Conservation (phyloP, 2,113 vertebrate species). For the Mustelus asterias region DNA sequence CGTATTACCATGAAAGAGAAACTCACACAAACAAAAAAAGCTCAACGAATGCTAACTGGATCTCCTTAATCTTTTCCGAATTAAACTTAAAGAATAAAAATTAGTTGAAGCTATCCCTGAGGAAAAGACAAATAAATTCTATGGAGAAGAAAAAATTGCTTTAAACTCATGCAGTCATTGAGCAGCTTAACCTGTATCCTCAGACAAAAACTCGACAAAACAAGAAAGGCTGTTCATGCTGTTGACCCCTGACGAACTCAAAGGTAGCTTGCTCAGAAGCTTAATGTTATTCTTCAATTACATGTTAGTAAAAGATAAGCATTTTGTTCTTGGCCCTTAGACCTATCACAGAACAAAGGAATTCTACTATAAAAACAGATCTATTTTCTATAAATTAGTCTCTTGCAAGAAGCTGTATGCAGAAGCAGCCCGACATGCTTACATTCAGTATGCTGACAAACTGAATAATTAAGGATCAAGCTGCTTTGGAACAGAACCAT, state of each 20-base stretch:
- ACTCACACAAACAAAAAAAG: background rate
- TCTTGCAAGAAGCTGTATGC: background rate
- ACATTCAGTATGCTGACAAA: background rate
- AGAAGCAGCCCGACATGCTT: background rate
- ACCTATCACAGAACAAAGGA: background rate
- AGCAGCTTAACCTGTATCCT: background rate
- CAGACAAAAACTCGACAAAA: background rate
- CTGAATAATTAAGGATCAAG: constrained; percentile 11
- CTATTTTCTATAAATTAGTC: background rate
- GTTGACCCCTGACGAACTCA: background rate
- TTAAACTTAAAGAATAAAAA: background rate
- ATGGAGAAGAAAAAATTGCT: background rate
- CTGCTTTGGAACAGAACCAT: background rate
- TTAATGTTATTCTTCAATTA: background rate
- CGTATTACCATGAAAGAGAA: background rate
- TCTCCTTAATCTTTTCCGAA: background rate
- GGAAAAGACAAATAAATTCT: background rate
- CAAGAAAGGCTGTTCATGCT: background rate
- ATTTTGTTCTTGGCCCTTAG: background rate
- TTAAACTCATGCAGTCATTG: background rate
- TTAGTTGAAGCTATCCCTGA: background rate
- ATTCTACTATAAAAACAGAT: background rate
- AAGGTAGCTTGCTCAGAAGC: background rate
- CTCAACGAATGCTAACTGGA: background rate
- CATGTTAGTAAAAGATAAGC: background rate